Evolutionary conservation across 2,888 invertebrate genomes (phyloP), one percentile per base, ranked within the genome.

Genomic region (Minunthozetes semirufus): DNA sequence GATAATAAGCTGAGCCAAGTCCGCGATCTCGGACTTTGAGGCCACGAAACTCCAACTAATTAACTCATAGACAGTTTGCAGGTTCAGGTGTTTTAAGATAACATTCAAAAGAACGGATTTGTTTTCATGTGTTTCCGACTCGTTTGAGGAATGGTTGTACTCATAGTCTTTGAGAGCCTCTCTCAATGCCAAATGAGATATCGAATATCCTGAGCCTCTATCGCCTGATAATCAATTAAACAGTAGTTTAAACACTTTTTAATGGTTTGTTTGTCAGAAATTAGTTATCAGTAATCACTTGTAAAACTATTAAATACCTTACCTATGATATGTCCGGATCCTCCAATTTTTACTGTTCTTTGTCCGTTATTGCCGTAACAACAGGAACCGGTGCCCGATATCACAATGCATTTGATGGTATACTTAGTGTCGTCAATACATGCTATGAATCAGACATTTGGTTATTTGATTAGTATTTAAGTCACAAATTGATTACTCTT

Each of bases 331-430:
- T 70, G 70, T 70, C 70, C 70, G 27, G 46, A 17, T 70, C 70
- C 70, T 46, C 70, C 70, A 19, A 70, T 70, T 38, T 70, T 70
- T 1, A 25, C 48, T 1, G 42, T 46, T 19, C 1, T 46, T 0
- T 25, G 1, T 1, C 59, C 56, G 53, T 74, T 50, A 22, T 46
- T 74, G 13, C 74, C 74, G 29, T 74, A 74, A 25, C 74, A 74
- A 56, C 74, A 74, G 15, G 74, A 74, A 15, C 74, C 74, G 25
- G 74, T 74, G 48, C 74, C 74, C 19, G 74, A 74, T 13, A 74
- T 74, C 17, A 68, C 70, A 3, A 74, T 68, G 29, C 53, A 68
- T 48, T 53, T 50, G 56, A 74, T 50, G 48, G 48, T 19, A 71
- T 74, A 74, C 11, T 74, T 68, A 11, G 33, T 68, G 48, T 63